A percentile compares a stretch with the other conserved stretches of the same genome.
These are phyloP conservation scores for Blastomussa wellsi DNA, from an alignment of 92 coral and sea anemone species.

Conservation along the genomic window DNA sequence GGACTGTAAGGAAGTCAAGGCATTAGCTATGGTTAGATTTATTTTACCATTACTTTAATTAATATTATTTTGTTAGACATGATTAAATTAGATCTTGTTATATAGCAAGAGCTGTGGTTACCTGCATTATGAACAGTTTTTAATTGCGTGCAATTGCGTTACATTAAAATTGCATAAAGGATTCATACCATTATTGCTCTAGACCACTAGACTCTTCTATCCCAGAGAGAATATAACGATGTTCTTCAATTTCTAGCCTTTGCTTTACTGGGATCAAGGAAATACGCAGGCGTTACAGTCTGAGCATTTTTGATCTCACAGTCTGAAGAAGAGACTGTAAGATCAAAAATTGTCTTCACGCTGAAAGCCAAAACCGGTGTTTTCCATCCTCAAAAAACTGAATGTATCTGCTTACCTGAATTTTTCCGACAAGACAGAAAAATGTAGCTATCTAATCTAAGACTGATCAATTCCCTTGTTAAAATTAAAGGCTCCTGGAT, in stretches of 20 bases:
- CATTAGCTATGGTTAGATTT: conserved; percentile 24
- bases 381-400: not conserved
- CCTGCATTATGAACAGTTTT: not conserved
- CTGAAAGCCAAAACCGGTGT: not conserved
- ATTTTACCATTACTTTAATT: conserved; percentile 20
- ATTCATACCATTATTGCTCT: not conserved
- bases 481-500: too few species aligned
- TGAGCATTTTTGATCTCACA: too few species aligned
- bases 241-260: not conserved
- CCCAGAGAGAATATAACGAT: not conserved
- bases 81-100: not conserved
- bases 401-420: not conserved
- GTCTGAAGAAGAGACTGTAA: too few species aligned
- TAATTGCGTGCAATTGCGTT: not conserved
- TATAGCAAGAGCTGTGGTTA: not conserved
- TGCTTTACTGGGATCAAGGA: too few species aligned
- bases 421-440: not conserved
- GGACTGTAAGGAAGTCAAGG: conserved; percentile 37
- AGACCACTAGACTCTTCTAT: not conserved
- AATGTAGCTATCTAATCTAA: too few species aligned
- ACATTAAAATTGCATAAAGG: not conserved
- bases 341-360: not conserved
- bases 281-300: not conserved
- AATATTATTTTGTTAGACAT: not conserved
- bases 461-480: too few species aligned